Conservation (phyloP, 2,113 vertebrate species). For the Chamaea fasciata region DNA sequence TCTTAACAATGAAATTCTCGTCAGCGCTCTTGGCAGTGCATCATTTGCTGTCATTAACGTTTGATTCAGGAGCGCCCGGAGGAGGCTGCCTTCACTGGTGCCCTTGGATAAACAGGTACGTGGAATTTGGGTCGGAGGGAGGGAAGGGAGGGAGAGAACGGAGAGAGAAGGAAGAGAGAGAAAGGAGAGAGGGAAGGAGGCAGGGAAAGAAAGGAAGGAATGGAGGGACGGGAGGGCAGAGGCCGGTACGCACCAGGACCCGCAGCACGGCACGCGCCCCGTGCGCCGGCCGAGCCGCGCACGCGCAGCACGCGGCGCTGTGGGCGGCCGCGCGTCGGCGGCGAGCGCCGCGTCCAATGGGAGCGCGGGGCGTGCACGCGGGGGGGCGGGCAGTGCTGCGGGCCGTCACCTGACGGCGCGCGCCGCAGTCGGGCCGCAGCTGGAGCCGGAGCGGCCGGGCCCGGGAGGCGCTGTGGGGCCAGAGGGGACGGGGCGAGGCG, state of each 20-base stretch:
- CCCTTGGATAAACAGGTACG: neutral
- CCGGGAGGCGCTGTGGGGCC: too few species aligned
- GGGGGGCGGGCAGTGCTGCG: neutral
- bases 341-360: neutral
- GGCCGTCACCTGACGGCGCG: neutral
- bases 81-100: neutral
- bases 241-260: accelerated
- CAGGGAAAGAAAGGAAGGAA: accelerated
- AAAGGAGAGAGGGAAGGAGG: neutral
- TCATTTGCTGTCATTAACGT: neutral
- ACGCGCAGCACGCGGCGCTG: neutral
- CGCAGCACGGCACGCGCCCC: accelerated
- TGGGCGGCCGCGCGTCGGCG: neutral
- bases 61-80: neutral
- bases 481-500: neutral
- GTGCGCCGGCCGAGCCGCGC: neutral
- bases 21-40: neutral
- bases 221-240: neutral
- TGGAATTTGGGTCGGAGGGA: too few species aligned
- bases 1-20: neutral
- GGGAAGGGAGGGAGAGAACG: accelerated
- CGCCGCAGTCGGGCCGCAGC: neutral
- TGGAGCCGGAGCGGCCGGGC: neutral
- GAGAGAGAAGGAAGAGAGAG: accelerated
- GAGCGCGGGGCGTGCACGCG: neutral